A percentile compares a stretch with the other conserved stretches of the same genome.
Evolutionary conservation across 2,888 invertebrate genomes (phyloP).

Genomic region (Caenorhabditis parvicauda): DNA sequence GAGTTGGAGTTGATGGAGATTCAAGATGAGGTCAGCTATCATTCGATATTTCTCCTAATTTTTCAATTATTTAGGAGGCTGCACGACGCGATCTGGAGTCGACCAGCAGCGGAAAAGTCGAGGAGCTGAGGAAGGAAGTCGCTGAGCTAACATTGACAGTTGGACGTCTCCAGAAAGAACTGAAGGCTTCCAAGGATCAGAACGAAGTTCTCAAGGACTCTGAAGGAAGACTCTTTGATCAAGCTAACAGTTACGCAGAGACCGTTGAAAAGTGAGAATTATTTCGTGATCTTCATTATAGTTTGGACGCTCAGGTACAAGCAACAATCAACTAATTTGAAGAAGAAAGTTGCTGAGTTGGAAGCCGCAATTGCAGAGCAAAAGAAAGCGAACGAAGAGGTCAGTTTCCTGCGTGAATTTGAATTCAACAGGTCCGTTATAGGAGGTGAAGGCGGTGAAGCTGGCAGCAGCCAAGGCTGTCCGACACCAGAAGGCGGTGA

Average conservation of each 20-base stretch:
- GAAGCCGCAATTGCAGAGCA: slow-evolving; percentile 3
- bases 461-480: background rate
- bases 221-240: slow-evolving; percentile 32
- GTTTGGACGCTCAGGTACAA: too few relatives aligned
- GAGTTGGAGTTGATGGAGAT: background rate
- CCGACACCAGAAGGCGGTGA: background rate
- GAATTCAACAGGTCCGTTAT: background rate
- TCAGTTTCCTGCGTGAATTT: slow-evolving; percentile 7
- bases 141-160: too few relatives aligned
- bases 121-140: slow-evolving; percentile 1
- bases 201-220: slow-evolving; percentile 35
- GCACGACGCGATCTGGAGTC: too few relatives aligned
- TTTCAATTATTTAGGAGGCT: too few relatives aligned
- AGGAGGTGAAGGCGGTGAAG: background rate
- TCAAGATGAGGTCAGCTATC: background rate
- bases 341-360: background rate
- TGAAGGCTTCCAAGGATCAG: slow-evolving; percentile 10
- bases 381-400: background rate
- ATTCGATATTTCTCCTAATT: too few relatives aligned
- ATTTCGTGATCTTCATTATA: too few relatives aligned
- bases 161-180: background rate
- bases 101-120: too few relatives aligned
- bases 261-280: slow-evolving; percentile 14
- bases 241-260: slow-evolving; percentile 31
- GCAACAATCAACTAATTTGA: slow-evolving; percentile 1